Evolutionary conservation across 2,797 vertebrate genomes (phyloP), one percentile per base, ranked within the genome.

Genomic region (Propithecus perrieri): DNA sequence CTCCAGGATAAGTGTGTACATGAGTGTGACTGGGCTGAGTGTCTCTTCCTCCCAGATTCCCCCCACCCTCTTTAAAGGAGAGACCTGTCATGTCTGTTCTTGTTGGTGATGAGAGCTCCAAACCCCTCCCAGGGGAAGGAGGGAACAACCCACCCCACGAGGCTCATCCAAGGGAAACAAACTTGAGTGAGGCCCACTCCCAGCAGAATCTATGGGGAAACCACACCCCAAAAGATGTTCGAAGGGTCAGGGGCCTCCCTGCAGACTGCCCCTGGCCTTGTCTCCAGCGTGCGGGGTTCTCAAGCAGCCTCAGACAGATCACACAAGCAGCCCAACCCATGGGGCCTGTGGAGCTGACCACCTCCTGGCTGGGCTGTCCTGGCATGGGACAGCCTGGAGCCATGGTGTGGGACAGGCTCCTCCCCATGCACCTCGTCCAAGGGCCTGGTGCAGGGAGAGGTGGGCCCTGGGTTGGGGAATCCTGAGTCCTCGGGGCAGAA

Each of bases 71-170:
- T 87, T 48, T 71, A 94, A n/a, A 93, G 57, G 57, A 86, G 72
- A 78, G 48, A 76, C 22, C 53, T 17, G 38, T 53, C 38, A 3
- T 72, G 50, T 87, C 48, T 87, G 13, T 74, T 80, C 91, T 33
- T 85, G 76, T 69, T 24, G 26, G 67, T 46, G 24, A 59, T 41
- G 69, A 95, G 72, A 97, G 94, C 78, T 76, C 48, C 80, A 84
- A 87, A 30, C 63, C 26, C n/a, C 55, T 94, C 80, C 30, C 24
- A n/a, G 35, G n/a, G 22, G 11, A 48, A 35, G 46, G 33, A 81
- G 72, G 41, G 43, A 55, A 71, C 17, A 12, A 90, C 69, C 57
- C 50, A 28, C 11, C 79, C 65, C 48, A 57, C 20, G 28, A 69
- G 65, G 17, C 46, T 87, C 35, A 30, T 71, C 33, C 38, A 72